Base-by-base conservation (phyloP, 2,113 vertebrate genomes). In the Baryphthengus martii region DNA sequence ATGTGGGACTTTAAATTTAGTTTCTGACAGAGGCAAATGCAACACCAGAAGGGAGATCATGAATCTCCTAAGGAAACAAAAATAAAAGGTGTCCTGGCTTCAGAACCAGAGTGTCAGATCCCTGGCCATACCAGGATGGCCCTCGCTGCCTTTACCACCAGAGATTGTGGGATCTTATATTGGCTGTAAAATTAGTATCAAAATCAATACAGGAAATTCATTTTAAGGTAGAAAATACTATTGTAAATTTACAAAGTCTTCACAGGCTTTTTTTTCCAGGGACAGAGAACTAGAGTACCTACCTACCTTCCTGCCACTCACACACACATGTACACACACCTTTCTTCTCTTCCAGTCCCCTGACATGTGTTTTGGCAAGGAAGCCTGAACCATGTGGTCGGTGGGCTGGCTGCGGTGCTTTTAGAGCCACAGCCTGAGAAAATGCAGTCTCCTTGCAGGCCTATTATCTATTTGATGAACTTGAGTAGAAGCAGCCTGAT, bases 331-430 rank as follows among this genome's bases (percentile, higher is more conserved):
- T n/a, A 3, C 3, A 1, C 1, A 3, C 29, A 13, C 28, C 47
- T 44, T 49, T 19, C 7, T 37, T 53, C 49, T 76, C 50, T 55
- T 44, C 35, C 67, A 31, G 39, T 68, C 35, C 42, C 13, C 29
- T 12, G 49, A 29, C 26, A 6, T 3, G 18, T 63, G 26, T 89
- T 58, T 21, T 37, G 56, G 31, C 39, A 42, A 37, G 49, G 29
- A 52, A 49, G 5, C 35, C 52, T 2, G 3, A 44, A 14, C 49
- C 15, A 2, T 63, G 26, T 40, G 28, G 59, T 35, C 80, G 24
- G 28, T 1, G 3, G 6, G 49, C 52, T 67, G 47, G 15, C 47
- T 45, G 0, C 15, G 25, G 10, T 29, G 7, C 2, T 0, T 71
- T 29, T 77, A 39, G 55, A 90, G 33, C 45, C 58, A 11, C 76